Percentiles rank a stretch among this genome's conserved stretches.
phyloP scores from a whole-genome alignment of 2,113 vertebrate species.

The Actenoides lindsayi region DNA sequence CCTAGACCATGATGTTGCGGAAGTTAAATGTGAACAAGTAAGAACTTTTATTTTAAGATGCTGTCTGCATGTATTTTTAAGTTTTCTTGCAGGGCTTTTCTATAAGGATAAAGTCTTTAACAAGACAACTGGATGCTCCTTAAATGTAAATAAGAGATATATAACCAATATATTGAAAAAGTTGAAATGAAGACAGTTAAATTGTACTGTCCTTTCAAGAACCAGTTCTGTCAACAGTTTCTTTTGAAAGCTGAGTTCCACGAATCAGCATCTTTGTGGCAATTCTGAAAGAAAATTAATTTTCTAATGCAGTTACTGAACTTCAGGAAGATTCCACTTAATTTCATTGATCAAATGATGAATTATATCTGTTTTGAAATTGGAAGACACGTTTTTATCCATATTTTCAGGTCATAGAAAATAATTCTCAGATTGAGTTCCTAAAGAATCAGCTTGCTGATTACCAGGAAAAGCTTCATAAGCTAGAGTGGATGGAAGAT shows the following conservation, averaged over 20 bases:
- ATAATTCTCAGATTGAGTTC: constrained; percentile 66
- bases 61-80: neutral
- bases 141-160: neutral
- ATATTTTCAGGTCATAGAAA: constrained; percentile 60
- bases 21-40: constrained; percentile 64
- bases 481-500: constrained; percentile 73
- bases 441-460: constrained; percentile 78
- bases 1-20: constrained; percentile 1
- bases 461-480: constrained; percentile 78
- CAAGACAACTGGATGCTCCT: neutral
- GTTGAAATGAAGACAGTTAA: neutral
- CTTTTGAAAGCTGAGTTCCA: neutral
- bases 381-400: neutral
- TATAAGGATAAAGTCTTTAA: neutral
- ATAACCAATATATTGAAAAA: neutral
- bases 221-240: neutral
- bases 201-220: neutral
- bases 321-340: neutral
- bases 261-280: neutral
- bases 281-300: neutral
- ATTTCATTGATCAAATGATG: neutral
- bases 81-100: neutral
- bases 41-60: constrained; percentile 13
- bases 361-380: constrained; percentile 1
- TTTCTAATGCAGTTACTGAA: neutral